Conservation (phyloP, 2,797 vertebrate species). For the Arnoldichthys spilopterus region DNA sequence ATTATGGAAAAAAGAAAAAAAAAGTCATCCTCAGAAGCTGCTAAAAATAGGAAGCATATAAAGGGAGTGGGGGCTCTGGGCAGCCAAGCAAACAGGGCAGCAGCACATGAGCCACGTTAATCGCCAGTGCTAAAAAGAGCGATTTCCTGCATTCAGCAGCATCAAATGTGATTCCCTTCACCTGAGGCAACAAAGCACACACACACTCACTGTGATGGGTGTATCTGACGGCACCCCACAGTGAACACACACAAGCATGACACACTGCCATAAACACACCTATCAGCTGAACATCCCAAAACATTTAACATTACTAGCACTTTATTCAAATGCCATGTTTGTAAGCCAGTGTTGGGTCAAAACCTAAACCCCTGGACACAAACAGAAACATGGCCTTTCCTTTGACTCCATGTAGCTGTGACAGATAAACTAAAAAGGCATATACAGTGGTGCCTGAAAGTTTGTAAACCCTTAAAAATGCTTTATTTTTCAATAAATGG, state of each 20-base stretch:
- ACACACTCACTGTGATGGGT: background rate
- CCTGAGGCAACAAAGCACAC: slow-evolving; percentile 15
- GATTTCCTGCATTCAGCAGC: slow-evolving; percentile 21
- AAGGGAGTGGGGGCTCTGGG: background rate
- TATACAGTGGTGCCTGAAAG: no score
- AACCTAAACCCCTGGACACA: slow-evolving; percentile 11
- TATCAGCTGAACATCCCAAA: no score
- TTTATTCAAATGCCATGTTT: background rate
- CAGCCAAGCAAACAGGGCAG: background rate
- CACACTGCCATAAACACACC: background rate
- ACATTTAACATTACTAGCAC: slow-evolving; percentile 32
- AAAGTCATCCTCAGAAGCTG: slow-evolving; percentile 10
- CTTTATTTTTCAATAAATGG: no score
- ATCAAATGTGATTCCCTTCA: slow-evolving; percentile 36
- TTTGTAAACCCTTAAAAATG: no score
- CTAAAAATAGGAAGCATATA: slow-evolving; percentile 41
- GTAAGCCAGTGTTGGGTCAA: background rate
- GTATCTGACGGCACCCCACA: background rate
- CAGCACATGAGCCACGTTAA: slow-evolving; percentile 1
- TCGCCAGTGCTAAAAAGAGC: background rate
- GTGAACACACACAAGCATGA: background rate
- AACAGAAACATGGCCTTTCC: background rate
- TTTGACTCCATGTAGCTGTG: background rate
- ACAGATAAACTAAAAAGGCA: background rate
- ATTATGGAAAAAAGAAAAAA: slow-evolving; percentile 8